phyloP scores from a whole-genome alignment of 2,888 invertebrate genomes.

The Agrypnus murinus region DNA sequence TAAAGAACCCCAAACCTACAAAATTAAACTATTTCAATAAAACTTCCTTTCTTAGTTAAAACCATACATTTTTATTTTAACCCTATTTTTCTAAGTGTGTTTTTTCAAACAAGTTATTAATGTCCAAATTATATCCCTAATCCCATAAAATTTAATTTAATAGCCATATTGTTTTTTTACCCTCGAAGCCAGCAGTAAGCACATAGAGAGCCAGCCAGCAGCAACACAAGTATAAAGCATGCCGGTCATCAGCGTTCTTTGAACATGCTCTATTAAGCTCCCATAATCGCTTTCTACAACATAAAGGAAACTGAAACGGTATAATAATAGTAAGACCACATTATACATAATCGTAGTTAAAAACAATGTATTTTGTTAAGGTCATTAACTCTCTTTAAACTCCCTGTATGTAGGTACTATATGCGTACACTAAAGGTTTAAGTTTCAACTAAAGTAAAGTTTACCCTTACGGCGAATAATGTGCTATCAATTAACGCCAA shows the following conservation, averaged over 20 bases:
- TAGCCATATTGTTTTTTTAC: slow-evolving; percentile 17
- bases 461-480: neutral
- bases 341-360: slow-evolving; percentile 6
- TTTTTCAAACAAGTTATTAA: slow-evolving; percentile 15
- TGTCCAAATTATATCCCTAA: slow-evolving; percentile 19
- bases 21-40: no score
- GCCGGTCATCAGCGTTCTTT: slow-evolving; percentile 25
- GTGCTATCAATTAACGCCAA: neutral
- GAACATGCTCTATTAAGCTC: slow-evolving; percentile 20
- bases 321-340: neutral
- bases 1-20: no score
- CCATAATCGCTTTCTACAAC: slow-evolving; percentile 17
- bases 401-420: no score
- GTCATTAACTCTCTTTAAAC: neutral
- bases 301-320: slow-evolving; percentile 3
- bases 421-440: neutral
- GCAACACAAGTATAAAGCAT: slow-evolving; percentile 12
- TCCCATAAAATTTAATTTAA: slow-evolving; percentile 28
- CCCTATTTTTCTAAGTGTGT: neutral
- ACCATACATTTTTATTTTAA: neutral
- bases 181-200: neutral
- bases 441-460: neutral
- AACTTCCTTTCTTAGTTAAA: neutral
- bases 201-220: no score
- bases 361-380: slow-evolving; percentile 5